These are phyloP conservation scores for Andinoacara biseriatus DNA, from an alignment of 2,113 vertebrate genomes.

Conservation along the genomic window DNA sequence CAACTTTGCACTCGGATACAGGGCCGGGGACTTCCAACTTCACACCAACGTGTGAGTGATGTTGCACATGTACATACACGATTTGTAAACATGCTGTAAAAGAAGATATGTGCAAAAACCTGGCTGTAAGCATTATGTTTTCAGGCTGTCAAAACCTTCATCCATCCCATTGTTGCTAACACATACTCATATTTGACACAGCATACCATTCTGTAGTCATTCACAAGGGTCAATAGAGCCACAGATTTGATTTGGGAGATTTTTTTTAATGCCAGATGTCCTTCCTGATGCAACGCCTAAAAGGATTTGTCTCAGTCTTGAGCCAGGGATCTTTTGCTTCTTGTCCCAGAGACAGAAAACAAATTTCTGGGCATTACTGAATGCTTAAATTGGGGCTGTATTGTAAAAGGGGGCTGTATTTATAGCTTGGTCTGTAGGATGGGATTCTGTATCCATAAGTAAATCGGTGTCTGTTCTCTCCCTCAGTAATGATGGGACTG, in stretches of 20 bases:
- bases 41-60: constrained; percentile 94
- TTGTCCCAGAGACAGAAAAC: background rate
- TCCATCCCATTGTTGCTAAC: background rate
- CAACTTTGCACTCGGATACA: constrained; percentile 94
- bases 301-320: background rate
- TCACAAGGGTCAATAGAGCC: no score
- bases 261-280: no score
- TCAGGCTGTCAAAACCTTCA: background rate
- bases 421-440: background rate
- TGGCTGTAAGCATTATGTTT: background rate
- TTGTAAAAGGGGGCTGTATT: background rate
- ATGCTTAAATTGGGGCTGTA: no score
- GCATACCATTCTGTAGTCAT: no score
- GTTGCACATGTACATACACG: background rate
- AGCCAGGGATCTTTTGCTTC: background rate
- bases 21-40: constrained; percentile 92
- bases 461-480: background rate
- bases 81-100: background rate
- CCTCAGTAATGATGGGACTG: constrained; percentile 92
- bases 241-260: background rate
- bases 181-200: background rate
- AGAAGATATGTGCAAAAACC: background rate
- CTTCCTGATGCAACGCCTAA: no score
- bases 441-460: background rate
- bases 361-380: background rate